These are phyloP conservation scores for Eulacestoma nigropectus DNA, from an alignment of 2,113 vertebrate genomes.

Conservation along the genomic window DNA sequence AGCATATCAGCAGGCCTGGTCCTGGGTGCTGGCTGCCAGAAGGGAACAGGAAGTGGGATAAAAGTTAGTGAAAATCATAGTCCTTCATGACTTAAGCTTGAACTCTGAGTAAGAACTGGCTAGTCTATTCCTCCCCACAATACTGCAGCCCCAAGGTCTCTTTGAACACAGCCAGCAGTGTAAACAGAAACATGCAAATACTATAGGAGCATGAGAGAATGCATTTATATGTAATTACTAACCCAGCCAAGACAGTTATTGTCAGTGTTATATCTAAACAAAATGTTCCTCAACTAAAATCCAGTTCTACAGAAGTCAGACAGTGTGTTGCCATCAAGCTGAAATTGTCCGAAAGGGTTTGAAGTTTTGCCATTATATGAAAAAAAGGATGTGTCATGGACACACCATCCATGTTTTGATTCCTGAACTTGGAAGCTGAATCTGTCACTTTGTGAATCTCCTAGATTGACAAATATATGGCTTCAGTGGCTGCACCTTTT, in stretches of 20 bases:
- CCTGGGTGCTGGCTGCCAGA: background rate
- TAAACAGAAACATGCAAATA: background rate
- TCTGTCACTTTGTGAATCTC: background rate
- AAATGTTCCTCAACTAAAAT: background rate
- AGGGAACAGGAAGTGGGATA: background rate
- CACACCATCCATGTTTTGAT: background rate
- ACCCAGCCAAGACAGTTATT: background rate
- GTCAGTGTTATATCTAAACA: background rate
- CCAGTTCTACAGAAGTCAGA: background rate
- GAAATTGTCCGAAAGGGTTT: accelerated
- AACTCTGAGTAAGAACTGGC: background rate
- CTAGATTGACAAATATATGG: background rate
- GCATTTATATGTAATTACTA: background rate
- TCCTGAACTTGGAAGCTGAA: background rate
- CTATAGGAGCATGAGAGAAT: background rate
- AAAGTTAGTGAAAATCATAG: background rate
- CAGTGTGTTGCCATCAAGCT: background rate
- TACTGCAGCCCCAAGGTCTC: background rate
- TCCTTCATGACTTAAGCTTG: background rate
- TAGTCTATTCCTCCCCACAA: background rate
- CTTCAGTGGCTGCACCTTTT: background rate
- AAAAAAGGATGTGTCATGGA: background rate
- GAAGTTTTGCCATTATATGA: background rate
- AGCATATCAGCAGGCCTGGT: background rate
- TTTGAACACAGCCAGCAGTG: background rate